Evolutionary conservation across 2,888 invertebrate species (phyloP).

Genomic region (Formica aserva): DNA sequence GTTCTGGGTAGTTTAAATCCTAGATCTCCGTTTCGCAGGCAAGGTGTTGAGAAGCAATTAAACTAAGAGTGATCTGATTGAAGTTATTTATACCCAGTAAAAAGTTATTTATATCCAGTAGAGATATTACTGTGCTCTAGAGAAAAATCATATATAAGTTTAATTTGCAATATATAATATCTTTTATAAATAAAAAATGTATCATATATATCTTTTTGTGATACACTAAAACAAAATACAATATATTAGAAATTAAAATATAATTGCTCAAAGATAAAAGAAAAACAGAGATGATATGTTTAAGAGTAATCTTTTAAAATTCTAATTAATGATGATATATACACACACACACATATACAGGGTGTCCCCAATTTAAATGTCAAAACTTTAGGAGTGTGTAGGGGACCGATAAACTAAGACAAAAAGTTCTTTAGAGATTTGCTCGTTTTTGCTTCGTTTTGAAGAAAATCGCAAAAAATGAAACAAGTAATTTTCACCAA

Average conservation of each 20-base stretch:
- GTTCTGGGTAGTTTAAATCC: conserved; percentile 89
- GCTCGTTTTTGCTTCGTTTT: too few relatives aligned
- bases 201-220: background rate
- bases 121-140: background rate
- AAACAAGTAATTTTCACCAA: too few relatives aligned
- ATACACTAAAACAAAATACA: conserved; percentile 15
- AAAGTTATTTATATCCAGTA: background rate
- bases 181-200: conserved; percentile 9
- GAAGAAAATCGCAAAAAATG: too few relatives aligned
- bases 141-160: background rate
- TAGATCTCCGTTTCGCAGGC: conserved; percentile 88
- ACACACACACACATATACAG: too few relatives aligned
- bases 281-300: background rate
- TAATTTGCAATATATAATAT: conserved; percentile 17
- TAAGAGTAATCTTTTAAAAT: background rate
- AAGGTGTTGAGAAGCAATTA: background rate
- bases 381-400: too few relatives aligned
- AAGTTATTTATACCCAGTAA: background rate
- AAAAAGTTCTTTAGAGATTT: too few relatives aligned
- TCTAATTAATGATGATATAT: background rate
- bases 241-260: conserved; percentile 5
- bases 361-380: too few relatives aligned
- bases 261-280: background rate
- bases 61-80: background rate
- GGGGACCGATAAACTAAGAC: too few relatives aligned